These are phyloP conservation scores for Ericerus pela DNA, from an alignment of 1,140 invertebrate genomes.

Conservation along the genomic window DNA sequence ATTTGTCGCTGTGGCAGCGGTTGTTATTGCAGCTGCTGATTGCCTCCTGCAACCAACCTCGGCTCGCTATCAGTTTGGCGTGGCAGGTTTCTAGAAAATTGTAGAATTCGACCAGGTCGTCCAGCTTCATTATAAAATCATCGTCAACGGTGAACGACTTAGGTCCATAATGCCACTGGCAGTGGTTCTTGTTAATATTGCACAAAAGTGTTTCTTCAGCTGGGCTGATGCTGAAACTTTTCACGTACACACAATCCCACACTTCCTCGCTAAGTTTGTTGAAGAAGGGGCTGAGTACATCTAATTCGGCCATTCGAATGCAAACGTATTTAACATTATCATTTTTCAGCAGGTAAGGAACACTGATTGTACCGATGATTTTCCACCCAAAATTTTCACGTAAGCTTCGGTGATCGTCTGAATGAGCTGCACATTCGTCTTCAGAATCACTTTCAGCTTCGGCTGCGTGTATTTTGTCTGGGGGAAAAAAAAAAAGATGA, in stretches of 20 bases:
- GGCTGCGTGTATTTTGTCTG: too few species aligned
- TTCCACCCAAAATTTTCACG: too few species aligned
- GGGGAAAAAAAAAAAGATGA: too few species aligned
- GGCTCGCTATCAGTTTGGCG: slow-evolving; percentile 55
- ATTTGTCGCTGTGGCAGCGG: slow-evolving; percentile 50
- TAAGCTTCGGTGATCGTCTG: too few species aligned
- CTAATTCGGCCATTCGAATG: too few species aligned
- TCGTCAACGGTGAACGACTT: slow-evolving; percentile 77
- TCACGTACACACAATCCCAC: neutral
- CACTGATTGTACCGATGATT: too few species aligned
- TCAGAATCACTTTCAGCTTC: too few species aligned
- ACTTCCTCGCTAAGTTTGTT: too few species aligned
- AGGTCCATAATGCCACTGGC: slow-evolving; percentile 74
- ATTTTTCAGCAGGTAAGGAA: too few species aligned
- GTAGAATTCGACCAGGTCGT: slow-evolving; percentile 78
- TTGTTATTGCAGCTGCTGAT: slow-evolving; percentile 41
- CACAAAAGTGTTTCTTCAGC: slow-evolving; percentile 75
- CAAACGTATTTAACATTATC: too few species aligned
- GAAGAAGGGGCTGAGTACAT: too few species aligned
- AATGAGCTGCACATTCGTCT: too few species aligned
- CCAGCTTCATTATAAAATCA: slow-evolving; percentile 72
- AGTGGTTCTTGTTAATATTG: slow-evolving; percentile 85
- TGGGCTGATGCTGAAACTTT: slow-evolving; percentile 80
- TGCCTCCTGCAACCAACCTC: slow-evolving; percentile 42
- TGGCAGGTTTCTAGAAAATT: slow-evolving; percentile 76